A percentile compares a stretch with the other conserved stretches of the same genome.
Evolutionary conservation across 2,797 vertebrate genomes (phyloP).

Genomic region (Poecile montanus): DNA sequence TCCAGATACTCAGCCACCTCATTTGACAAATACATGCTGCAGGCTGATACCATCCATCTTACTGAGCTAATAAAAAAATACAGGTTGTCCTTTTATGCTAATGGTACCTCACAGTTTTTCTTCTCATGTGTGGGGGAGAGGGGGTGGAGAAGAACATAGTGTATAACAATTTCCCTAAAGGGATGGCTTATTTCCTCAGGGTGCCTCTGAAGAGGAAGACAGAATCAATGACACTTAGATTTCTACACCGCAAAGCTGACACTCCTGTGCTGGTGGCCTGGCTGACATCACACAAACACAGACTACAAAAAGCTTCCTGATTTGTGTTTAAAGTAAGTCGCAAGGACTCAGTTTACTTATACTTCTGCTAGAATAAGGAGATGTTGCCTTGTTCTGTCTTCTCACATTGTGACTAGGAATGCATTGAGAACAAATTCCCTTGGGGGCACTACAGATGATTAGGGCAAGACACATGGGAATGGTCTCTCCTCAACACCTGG

Average conservation of each 20-base stretch:
- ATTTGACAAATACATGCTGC: not conserved
- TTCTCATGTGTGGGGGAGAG: not conserved
- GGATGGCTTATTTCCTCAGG: not conserved
- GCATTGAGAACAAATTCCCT: not conserved
- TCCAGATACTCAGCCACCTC: not conserved
- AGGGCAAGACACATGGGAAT: not conserved
- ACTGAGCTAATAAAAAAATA: not conserved
- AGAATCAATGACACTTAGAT: not conserved
- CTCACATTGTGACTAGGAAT: not conserved
- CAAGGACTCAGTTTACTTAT: not conserved
- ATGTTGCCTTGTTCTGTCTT: not conserved
- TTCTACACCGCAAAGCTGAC: not conserved
- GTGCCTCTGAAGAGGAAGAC: not conserved
- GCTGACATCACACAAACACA: not conserved
- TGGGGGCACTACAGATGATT: not conserved
- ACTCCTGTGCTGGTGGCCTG: not conserved
- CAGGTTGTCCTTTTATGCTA: not conserved
- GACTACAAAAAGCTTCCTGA: not conserved
- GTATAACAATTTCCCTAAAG: not conserved
- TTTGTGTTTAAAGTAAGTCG: not conserved
- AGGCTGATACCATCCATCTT: not conserved
- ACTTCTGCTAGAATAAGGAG: not conserved
- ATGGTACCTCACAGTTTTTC: not conserved
- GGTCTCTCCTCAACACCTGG: not conserved
- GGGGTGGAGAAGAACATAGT: not conserved